These are phyloP conservation scores for Hiodon tergisus DNA, from an alignment of 2,113 vertebrate genomes.

Conservation along the genomic window DNA sequence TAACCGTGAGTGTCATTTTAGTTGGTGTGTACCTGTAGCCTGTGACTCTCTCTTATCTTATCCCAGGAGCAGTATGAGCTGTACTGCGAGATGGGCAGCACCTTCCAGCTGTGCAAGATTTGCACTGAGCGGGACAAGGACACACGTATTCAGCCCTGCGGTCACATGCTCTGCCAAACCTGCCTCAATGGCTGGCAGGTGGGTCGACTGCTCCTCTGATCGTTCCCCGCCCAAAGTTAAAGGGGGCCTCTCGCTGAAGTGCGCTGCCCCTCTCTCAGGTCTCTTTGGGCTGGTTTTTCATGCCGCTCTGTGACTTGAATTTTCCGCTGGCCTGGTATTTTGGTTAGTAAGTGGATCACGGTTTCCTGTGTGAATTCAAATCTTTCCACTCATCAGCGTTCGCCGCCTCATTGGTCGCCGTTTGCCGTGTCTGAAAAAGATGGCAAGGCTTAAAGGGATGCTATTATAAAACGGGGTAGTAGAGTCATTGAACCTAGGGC, in stretches of 20 bases:
- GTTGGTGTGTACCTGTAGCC: background rate
- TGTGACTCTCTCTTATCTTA: background rate
- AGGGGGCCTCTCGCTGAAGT: too few relatives aligned
- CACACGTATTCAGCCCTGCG: conserved; percentile 73
- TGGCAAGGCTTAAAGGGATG: background rate
- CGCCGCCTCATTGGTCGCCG: background rate
- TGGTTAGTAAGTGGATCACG: conserved; percentile 38
- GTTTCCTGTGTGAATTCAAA: conserved; percentile 46
- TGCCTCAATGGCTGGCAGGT: conserved; percentile 76
- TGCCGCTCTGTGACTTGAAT: conserved; percentile 10
- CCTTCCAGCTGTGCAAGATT: conserved; percentile 83
- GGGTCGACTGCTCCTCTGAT: conserved; percentile 2
- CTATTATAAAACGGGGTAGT: too few relatives aligned
- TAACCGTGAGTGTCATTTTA: background rate
- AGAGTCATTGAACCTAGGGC: too few relatives aligned
- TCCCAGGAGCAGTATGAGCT: conserved; percentile 78
- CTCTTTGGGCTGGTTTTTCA: background rate
- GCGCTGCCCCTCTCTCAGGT: too few relatives aligned
- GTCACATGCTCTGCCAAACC: conserved; percentile 72
- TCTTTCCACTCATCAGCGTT: background rate
- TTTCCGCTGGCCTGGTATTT: too few relatives aligned
- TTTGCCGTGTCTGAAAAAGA: background rate
- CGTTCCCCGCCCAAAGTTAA: background rate
- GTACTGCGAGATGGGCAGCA: conserved; percentile 79
- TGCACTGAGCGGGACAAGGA: conserved; percentile 76